Conservation (phyloP, 2,113 vertebrate genomes). For the Edolisoma coerulescens region DNA sequence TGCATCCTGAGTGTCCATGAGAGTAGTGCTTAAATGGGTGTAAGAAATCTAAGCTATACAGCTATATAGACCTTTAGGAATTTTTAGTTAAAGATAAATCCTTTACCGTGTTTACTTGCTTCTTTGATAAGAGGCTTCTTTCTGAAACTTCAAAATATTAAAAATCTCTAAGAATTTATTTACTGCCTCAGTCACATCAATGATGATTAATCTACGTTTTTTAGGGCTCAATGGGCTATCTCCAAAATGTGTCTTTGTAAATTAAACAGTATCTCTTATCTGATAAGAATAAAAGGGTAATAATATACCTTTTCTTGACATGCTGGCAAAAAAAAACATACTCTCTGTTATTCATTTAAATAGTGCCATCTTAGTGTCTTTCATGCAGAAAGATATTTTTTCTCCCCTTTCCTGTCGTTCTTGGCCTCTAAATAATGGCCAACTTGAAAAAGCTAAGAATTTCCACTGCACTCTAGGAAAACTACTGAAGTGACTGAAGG, state of each 20-base stretch:
- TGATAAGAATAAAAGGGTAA: background rate
- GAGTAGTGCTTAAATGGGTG: background rate
- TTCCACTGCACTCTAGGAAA: background rate
- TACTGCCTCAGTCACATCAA: background rate
- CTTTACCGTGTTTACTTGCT: background rate
- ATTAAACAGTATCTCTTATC: background rate
- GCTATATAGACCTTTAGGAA: background rate
- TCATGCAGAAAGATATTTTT: background rate
- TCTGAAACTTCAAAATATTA: background rate
- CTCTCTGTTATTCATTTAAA: background rate
- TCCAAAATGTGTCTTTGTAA: background rate
- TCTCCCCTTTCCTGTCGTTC: background rate
- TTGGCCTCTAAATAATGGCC: background rate
- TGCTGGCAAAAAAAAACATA: background rate
- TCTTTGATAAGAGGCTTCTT: background rate
- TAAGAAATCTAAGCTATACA: background rate
- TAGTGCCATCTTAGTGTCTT: background rate
- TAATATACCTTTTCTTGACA: background rate
- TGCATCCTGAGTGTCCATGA: background rate
- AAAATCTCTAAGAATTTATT: background rate
- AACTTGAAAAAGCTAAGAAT: background rate
- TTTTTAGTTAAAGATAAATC: background rate
- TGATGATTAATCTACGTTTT: background rate
- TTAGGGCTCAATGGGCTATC: background rate
- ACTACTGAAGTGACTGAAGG: rapidly evolving